phyloP scores from a whole-genome alignment of 2,797 vertebrate species.

The Capromys pilorides region DNA sequence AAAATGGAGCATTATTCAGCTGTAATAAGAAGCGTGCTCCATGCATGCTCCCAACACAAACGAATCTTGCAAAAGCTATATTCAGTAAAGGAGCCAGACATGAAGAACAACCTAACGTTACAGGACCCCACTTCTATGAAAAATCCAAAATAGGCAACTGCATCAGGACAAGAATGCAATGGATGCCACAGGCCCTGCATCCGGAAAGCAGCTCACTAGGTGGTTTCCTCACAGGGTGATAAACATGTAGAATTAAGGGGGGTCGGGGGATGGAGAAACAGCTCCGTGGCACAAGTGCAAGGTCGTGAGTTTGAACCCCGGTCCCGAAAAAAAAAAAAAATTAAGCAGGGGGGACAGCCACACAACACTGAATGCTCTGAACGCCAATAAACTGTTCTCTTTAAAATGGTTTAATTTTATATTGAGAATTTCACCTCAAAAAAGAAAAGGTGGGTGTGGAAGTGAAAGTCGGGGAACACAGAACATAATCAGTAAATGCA shows the following conservation, averaged over 20 bases:
- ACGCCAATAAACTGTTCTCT: not conserved
- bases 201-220: not conserved
- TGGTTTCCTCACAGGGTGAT: not conserved
- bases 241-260: not conserved
- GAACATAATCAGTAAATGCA: not conserved
- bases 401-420: slow-evolving; percentile 52
- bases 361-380: not conserved
- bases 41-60: accelerated
- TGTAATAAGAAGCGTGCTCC: no score
- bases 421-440: slow-evolving; percentile 8
- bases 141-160: not conserved
- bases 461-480: not conserved
- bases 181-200: no score
- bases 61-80: accelerated
- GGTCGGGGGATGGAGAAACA: no score
- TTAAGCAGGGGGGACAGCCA: not conserved
- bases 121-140: not conserved
- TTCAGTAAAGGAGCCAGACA: not conserved
- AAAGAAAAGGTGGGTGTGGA: not conserved
- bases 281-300: no score
- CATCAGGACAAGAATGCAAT: not conserved
- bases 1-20: not conserved
- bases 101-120: not conserved
- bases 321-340: no score
- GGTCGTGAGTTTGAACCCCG: no score